These are phyloP conservation scores for Lathamus discolor DNA, from an alignment of 2,113 vertebrate genomes.

Conservation along the genomic window DNA sequence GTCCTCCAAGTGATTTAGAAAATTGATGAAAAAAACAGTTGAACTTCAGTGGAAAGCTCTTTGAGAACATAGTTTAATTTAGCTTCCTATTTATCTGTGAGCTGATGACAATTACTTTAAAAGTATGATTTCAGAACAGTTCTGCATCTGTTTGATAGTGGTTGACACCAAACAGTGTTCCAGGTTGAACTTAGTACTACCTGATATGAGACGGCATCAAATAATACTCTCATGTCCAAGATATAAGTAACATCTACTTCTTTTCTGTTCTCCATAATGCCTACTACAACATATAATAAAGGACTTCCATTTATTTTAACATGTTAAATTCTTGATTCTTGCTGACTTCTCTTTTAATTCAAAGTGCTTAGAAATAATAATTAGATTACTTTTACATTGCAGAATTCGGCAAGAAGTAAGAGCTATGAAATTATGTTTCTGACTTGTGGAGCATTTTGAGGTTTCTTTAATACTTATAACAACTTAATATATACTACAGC, in stretches of 20 bases:
- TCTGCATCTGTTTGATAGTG: not conserved
- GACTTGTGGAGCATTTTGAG: not conserved
- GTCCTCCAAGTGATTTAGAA: not conserved
- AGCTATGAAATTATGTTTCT: not conserved
- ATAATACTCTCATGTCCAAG: not conserved
- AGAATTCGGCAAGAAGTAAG: not conserved
- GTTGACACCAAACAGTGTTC: not conserved
- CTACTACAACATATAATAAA: not conserved
- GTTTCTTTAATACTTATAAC: not conserved
- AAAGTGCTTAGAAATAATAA: not conserved
- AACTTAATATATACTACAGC: not conserved
- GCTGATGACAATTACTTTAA: not conserved
- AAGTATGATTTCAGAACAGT: not conserved
- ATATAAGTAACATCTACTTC: not conserved
- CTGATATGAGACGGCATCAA: not conserved
- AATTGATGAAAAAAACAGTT: not conserved
- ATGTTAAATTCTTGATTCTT: not conserved
- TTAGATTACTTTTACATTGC: not conserved
- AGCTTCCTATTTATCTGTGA: not conserved
- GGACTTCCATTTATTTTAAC: not conserved
- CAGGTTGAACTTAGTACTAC: not conserved
- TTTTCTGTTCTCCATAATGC: not conserved
- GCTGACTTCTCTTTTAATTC: not conserved
- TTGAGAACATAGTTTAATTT: not conserved
- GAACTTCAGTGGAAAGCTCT: not conserved